Evolutionary conservation across 1,140 invertebrate genomes (phyloP).

Genomic region (Bactericera cockerelli): DNA sequence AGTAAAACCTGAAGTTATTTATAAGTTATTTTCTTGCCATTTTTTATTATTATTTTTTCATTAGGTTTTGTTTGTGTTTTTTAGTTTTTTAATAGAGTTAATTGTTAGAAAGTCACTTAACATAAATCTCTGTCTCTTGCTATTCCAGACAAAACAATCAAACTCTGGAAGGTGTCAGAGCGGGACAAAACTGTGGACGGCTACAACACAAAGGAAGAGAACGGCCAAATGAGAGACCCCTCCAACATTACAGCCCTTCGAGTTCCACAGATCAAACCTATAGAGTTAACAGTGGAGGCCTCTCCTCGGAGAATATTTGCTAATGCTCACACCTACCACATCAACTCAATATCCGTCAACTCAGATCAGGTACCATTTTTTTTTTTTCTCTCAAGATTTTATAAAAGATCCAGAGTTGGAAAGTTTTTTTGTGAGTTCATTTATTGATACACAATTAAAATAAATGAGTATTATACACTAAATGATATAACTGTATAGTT

Average conservation of each 20-base stretch:
- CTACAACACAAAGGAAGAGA: slow-evolving; percentile 92
- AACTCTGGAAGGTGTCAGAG: slow-evolving; percentile 81
- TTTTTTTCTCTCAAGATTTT: too few species aligned
- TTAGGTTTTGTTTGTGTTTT: slow-evolving; percentile 51
- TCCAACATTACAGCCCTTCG: slow-evolving; percentile 67
- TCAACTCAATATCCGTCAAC: slow-evolving; percentile 99
- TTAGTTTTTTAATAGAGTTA: too few species aligned
- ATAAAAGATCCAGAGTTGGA: too few species aligned
- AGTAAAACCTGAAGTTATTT: too few species aligned
- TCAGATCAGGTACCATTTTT: slow-evolving; percentile 59
- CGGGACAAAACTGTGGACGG: slow-evolving; percentile 69
- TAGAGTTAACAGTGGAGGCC: slow-evolving; percentile 96
- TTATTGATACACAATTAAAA: too few species aligned
- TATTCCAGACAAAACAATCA: slow-evolving; percentile 57
- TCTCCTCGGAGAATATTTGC: slow-evolving; percentile 95
- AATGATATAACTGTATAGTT: too few species aligned
- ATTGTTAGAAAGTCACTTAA: too few species aligned
- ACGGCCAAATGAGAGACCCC: slow-evolving; percentile 71
- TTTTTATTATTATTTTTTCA: too few species aligned
- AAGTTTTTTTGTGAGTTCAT: too few species aligned
- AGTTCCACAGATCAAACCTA: slow-evolving; percentile 81
- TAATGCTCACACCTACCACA: slow-evolving; percentile 99
- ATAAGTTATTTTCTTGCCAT: too few species aligned
- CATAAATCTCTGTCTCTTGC: slow-evolving; percentile 28
- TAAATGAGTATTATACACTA: too few species aligned